Evolutionary conservation across 1,140 invertebrate genomes (phyloP).

Genomic region (Saxidomus purpurata): DNA sequence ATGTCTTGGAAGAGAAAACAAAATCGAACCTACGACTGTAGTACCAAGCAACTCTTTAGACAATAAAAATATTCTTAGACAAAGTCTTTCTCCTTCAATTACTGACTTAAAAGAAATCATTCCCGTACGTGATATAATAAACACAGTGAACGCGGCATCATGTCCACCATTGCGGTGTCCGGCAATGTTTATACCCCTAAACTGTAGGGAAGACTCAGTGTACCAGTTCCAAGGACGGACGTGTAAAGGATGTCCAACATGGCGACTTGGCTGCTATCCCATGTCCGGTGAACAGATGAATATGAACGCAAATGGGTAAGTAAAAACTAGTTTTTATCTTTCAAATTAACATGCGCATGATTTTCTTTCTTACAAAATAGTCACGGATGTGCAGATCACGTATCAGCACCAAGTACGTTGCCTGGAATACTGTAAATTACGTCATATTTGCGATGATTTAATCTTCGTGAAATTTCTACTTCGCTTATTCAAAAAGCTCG

Average conservation of each 20-base stretch:
- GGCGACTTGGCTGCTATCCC: slow-evolving; percentile 12
- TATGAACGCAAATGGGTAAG: slow-evolving; percentile 58
- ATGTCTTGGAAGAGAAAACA: background rate
- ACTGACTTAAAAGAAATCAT: slow-evolving; percentile 30
- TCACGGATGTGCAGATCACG: too few relatives aligned
- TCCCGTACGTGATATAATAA: slow-evolving; percentile 24
- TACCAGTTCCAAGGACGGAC: slow-evolving; percentile 35
- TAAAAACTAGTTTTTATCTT: background rate
- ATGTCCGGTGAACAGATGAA: background rate
- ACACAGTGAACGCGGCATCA: background rate
- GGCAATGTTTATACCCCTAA: slow-evolving; percentile 33
- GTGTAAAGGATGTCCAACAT: slow-evolving; percentile 50
- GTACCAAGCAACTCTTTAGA: background rate
- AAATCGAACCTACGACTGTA: background rate
- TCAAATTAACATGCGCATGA: too few relatives aligned
- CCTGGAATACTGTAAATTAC: too few relatives aligned
- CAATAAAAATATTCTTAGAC: background rate
- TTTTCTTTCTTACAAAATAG: too few relatives aligned
- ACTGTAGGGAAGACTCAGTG: slow-evolving; percentile 9
- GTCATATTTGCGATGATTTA: too few relatives aligned
- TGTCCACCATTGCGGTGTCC: slow-evolving; percentile 56
- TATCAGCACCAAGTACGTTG: too few relatives aligned
- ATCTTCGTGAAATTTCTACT: too few relatives aligned
- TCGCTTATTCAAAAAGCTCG: too few relatives aligned
- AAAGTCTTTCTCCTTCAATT: background rate